These are phyloP conservation scores for Eurystomus glaucurus DNA, from an alignment of 2,797 vertebrate genomes.

Conservation along the genomic window DNA sequence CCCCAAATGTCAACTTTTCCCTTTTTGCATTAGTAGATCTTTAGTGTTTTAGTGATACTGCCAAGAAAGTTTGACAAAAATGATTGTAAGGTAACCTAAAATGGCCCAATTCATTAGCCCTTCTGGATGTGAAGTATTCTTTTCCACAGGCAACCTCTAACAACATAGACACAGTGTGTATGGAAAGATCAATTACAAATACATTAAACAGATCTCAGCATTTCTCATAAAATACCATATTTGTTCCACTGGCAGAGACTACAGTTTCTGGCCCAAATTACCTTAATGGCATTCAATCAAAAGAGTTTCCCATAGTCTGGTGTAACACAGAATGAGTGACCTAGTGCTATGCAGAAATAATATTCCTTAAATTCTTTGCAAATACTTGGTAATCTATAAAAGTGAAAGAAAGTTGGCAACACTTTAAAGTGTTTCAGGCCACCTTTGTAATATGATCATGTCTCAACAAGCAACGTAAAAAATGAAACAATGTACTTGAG, in stretches of 20 bases:
- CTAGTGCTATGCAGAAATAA: not conserved
- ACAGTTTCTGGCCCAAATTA: slow-evolving; percentile 25
- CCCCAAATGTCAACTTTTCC: slow-evolving; percentile 47
- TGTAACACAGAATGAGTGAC: not conserved
- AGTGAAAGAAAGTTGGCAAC: not conserved
- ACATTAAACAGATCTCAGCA: slow-evolving; percentile 36
- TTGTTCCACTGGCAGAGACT: slow-evolving; percentile 50
- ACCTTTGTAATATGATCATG: not conserved
- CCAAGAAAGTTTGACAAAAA: slow-evolving; percentile 75
- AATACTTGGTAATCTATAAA: not conserved
- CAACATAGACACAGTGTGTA: slow-evolving; percentile 17
- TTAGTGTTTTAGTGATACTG: not conserved
- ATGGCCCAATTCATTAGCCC: slow-evolving; percentile 27
- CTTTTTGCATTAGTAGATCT: slow-evolving; percentile 45
- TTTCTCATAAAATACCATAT: slow-evolving; percentile 53
- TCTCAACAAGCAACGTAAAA: not conserved
- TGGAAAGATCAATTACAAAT: slow-evolving; percentile 71
- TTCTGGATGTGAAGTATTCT: slow-evolving; percentile 59
- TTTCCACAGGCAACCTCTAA: slow-evolving; percentile 62
- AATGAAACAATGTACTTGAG: not conserved
- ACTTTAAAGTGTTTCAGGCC: not conserved
- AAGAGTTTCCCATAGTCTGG: slow-evolving; percentile 21
- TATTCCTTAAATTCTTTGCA: slow-evolving; percentile 1
- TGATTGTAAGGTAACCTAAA: slow-evolving; percentile 58
- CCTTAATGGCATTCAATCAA: slow-evolving; percentile 17